These are phyloP conservation scores for Odiellus spinosus DNA, from an alignment of 2,888 invertebrate species.

Conservation along the genomic window DNA sequence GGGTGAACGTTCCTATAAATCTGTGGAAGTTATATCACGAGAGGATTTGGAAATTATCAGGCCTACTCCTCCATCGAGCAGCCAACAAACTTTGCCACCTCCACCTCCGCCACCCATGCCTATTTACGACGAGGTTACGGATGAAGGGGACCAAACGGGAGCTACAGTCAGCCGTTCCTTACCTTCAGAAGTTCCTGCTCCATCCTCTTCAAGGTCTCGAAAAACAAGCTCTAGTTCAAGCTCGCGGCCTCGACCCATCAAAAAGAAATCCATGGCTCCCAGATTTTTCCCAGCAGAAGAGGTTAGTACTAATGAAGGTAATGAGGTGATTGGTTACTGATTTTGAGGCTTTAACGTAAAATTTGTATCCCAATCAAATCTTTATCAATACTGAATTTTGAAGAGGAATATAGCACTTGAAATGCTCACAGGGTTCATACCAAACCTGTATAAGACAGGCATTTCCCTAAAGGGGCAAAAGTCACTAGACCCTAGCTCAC, in stretches of 20 bases:
- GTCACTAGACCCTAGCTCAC: no score
- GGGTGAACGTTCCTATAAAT: constrained; percentile 34
- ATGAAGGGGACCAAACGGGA: constrained; percentile 3
- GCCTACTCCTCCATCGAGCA: constrained; percentile 27
- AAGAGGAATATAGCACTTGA: no score
- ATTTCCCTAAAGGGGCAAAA: no score
- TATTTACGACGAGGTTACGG: constrained; percentile 5
- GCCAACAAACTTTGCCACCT: constrained; percentile 23
- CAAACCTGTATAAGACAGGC: no score
- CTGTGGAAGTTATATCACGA: constrained; percentile 71
- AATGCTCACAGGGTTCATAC: no score
- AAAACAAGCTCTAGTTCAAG: not conserved
- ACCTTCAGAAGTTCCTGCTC: not conserved
- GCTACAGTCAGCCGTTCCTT: not conserved
- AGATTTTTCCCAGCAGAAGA: constrained; percentile 91
- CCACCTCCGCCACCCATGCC: constrained; percentile 23
- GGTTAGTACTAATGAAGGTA: no score
- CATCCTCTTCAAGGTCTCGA: not conserved
- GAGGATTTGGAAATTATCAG: constrained; percentile 69
- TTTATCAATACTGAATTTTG: no score
- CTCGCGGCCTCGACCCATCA: constrained; percentile 3
- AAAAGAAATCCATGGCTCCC: constrained; percentile 38
- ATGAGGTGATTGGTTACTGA: no score
- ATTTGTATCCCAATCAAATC: no score
- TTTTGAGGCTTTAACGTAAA: no score